Evolutionary conservation across 2,113 vertebrate genomes (phyloP), one percentile per base, ranked within the genome.

Genomic region (Cyanoramphus novaezelandiae): DNA sequence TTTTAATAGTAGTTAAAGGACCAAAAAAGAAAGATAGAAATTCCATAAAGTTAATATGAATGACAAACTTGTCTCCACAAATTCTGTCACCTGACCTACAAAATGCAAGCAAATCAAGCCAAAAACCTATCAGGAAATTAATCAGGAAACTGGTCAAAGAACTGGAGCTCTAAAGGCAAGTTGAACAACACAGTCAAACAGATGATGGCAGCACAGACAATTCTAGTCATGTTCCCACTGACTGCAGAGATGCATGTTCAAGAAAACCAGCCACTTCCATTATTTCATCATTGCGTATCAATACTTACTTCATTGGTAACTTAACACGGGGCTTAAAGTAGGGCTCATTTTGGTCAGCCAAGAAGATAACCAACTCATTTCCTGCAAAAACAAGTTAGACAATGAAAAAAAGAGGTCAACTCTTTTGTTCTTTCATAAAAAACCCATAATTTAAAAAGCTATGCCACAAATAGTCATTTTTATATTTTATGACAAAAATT

Each of bases 241-340:
- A 31, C 71, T 3, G 43, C 76, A 49, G 50, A 44, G 57, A 72
- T 7, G 31, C 43, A 29, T 35, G 25, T 50, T 3, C 27, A 75
- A 68, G 14, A 55, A 39, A 35, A 62, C 11, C 0, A 2, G 46
- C 17, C 25, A 21, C 33, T 74, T 12, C 4, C 6, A 47, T 55
- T 23, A 60, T n/a, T 63, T 63, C 14, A 75, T 10, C 57, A 57
- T 1, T 7, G 17, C 57, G 4, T 5, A 44, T 10, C 60, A 43
- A 82, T 80, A 98, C 98, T 98, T 97, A 99, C 99, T 92, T 97
- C 86, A 98, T 98, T 10, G 98, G 97, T 21, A 98, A 28, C 5
- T 97, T 97, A 7, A 99, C 97, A 96, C 98, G 99, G 60, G 99
- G 99, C 94, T 99, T 99, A 95, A 99, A 99, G 98, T 99, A 99